Base-by-base conservation (phyloP, 2,888 invertebrate species). In the Dugesia japonica region DNA sequence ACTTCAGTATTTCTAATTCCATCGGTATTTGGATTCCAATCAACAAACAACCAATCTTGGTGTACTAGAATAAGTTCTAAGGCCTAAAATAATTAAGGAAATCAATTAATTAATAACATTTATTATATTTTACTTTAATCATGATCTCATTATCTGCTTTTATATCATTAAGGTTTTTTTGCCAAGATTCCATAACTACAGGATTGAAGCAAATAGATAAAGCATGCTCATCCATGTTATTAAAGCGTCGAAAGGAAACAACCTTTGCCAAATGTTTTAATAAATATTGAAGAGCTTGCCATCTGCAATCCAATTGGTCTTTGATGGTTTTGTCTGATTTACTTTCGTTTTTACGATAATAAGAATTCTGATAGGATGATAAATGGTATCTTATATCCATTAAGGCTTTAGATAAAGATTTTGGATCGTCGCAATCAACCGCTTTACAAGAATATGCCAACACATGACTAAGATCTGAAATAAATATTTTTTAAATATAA, bases 361-460 rank as follows among this genome's bases (percentile, higher is more conserved):
- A 56, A n/a, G 56, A 56, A 56, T 56, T 56, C n/a, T 56, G 56
- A n/a, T 56, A 56, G 17, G n/a, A 20, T n/a, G 56, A 56, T 56
- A 56, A 56, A 56, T 56, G 56, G 17, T 56, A 56, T 56, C 56
- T 56, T 1, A 56, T 23, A 56, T 56, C 56, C 56, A 56, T 56
- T 56, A 56, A n/a, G n/a, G 56, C 17, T 56, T 56, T 56, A 1
- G 56, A n/a, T 23, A 56, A 56, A 56, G 56, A 56, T 20, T 20
- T 56, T n/a, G 56, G 56, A n/a, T 56, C 56, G 17, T 56, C 56
- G 17, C 56, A 56, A 56, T 56, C 56, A 20, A 56, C 56, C 1
- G 56, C 56, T 56, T 56, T 56, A 56, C 56, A 56, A 56, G 56
- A 56, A 56, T 56, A 56, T 56, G 56, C 56, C 56, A 56, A 23